Conservation (phyloP, 2,797 vertebrate species). For the Clarias pachynema region DNA sequence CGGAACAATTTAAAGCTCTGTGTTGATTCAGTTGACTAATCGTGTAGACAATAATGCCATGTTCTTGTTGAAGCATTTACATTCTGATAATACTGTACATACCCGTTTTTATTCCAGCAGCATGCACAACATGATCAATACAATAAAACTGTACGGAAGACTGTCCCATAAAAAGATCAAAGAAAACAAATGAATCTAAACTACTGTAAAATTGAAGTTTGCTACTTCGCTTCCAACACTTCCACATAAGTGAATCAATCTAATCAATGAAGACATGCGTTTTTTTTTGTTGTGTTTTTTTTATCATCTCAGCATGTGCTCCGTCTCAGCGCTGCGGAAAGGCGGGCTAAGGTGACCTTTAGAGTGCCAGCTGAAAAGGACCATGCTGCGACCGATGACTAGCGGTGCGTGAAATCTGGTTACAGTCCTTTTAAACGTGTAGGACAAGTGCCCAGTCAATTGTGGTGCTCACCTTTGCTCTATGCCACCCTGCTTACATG, state of each 20-base stretch:
- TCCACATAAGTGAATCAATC: not conserved
- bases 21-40: not conserved
- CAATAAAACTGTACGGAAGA: not conserved
- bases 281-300: too few relatives aligned
- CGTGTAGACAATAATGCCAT: not conserved
- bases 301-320: slow-evolving; percentile 37
- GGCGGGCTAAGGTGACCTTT: slow-evolving; percentile 40
- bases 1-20: slow-evolving; percentile 14
- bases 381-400: slow-evolving; percentile 45
- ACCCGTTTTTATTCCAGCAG: not conserved
- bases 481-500: not conserved
- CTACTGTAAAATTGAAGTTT: not conserved
- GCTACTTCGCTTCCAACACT: not conserved
- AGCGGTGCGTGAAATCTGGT: slow-evolving; percentile 48
- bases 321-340: not conserved
- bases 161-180: not conserved
- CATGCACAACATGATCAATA: not conserved
- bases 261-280: slow-evolving; percentile 28
- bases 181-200: not conserved
- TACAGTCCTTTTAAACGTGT: slow-evolving; percentile 35
- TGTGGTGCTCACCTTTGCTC: slow-evolving; percentile 33
- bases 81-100: not conserved
- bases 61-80: not conserved
- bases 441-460: slow-evolving; percentile 47
- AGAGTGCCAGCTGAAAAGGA: slow-evolving; percentile 51